These are phyloP conservation scores for Ephydatia muelleri DNA, from an alignment of 37 sponge, comb jelly and placozoan genomes.

Conservation along the genomic window DNA sequence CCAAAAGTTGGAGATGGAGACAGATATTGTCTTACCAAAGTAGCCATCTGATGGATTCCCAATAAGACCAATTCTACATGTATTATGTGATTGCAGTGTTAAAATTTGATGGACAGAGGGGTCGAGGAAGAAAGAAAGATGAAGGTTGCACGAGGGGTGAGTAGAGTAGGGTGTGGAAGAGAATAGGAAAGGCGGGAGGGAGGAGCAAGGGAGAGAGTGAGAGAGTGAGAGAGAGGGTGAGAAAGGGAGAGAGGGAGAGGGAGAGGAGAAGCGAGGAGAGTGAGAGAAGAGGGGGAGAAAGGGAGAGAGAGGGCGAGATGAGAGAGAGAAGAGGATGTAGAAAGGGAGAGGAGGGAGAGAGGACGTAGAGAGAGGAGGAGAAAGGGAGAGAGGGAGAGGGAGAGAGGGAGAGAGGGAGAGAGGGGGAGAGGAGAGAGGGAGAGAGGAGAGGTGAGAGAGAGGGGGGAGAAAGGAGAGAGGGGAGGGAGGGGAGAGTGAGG, in stretches of 20 bases:
- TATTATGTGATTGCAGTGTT: background rate
- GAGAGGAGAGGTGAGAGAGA: too few species aligned
- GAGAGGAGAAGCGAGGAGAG: too few species aligned
- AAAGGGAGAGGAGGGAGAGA: background rate
- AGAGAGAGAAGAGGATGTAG: background rate
- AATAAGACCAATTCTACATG: constrained; percentile 80
- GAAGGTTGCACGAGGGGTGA: background rate
- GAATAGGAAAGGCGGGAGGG: too few species aligned
- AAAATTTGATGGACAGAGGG: background rate
- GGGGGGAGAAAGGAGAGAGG: too few species aligned
- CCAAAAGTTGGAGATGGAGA: constrained; percentile 90
- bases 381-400: background rate
- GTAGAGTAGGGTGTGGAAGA: too few species aligned
- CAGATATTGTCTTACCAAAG: constrained; percentile 85
- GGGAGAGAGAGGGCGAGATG: background rate
- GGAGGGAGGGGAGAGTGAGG: background rate
- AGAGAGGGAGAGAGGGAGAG: background rate
- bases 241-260: too few species aligned
- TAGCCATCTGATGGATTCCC: constrained; percentile 91
- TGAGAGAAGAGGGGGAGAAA: too few species aligned
- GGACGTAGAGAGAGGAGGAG: background rate
- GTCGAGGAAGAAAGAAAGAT: background rate
- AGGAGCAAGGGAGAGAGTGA: background rate
- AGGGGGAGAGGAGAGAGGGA: too few species aligned
- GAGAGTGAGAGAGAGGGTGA: background rate